A percentile compares a stretch with the other conserved stretches of the same genome.
Evolutionary conservation across 2,888 invertebrate species (phyloP).

Genomic region (Tetramorium bicarinatum): DNA sequence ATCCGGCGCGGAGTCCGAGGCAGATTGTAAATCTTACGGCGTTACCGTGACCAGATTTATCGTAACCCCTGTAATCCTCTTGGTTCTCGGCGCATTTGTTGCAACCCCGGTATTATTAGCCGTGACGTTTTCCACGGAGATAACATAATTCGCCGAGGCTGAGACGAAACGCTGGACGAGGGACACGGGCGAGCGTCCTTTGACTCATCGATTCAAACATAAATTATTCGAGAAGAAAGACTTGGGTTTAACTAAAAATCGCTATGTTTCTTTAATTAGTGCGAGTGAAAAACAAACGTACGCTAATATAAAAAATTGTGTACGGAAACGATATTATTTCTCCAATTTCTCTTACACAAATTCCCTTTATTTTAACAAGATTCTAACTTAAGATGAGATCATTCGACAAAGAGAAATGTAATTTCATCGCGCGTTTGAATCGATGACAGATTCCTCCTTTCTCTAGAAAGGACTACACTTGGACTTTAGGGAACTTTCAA

Average conservation of each 20-base stretch:
- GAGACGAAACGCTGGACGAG: constrained; percentile 3
- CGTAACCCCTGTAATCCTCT: constrained; percentile 59
- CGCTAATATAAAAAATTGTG: background rate
- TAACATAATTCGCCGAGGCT: constrained; percentile 56
- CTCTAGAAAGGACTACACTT: background rate
- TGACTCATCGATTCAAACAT: background rate
- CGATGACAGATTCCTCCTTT: background rate
- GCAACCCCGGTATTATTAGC: constrained; percentile 60
- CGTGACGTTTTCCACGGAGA: constrained; percentile 53
- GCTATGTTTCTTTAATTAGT: background rate
- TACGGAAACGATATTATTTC: background rate
- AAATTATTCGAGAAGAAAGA: constrained; percentile 15
- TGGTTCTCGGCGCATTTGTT: constrained; percentile 56
- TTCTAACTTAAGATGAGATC: background rate
- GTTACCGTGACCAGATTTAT: constrained; percentile 66
- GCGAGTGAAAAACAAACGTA: background rate
- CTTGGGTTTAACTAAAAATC: background rate
- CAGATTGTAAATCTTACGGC: constrained; percentile 67
- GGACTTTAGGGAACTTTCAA: background rate
- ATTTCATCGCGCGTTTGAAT: background rate
- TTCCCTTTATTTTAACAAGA: background rate
- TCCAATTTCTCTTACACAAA: background rate
- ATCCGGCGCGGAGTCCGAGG: constrained; percentile 44
- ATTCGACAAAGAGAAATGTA: background rate
- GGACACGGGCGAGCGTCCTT: background rate